Percentiles rank a stretch among this genome's conserved stretches.
Evolutionary conservation across 1,140 invertebrate species (phyloP).

Genomic region (Drosophila trapezifrons): DNA sequence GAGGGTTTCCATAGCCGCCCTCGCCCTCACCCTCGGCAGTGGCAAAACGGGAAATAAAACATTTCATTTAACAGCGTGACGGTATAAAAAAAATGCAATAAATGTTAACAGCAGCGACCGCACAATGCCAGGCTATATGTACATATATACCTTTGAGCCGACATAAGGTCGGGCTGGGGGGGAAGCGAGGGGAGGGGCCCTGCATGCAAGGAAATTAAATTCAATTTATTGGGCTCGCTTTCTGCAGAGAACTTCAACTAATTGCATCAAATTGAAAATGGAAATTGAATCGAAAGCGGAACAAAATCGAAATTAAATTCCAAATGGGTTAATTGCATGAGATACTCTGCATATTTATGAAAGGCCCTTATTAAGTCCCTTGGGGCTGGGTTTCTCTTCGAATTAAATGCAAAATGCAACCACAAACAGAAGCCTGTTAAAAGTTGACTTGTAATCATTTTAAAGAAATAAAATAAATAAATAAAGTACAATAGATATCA

Average conservation of each 20-base stretch:
- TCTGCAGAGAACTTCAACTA: constrained; percentile 40
- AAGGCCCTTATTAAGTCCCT: background rate
- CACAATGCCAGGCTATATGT: constrained; percentile 36
- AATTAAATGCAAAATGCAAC: no score
- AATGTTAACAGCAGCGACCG: constrained; percentile 45
- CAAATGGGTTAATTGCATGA: constrained; percentile 36
- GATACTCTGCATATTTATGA: constrained; percentile 35
- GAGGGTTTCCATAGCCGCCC: constrained; percentile 9
- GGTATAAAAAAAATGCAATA: constrained; percentile 46
- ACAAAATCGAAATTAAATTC: constrained; percentile 31
- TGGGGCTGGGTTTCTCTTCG: background rate
- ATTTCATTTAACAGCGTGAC: constrained; percentile 49
- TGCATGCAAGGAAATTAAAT: constrained; percentile 40
- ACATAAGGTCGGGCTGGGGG: background rate
- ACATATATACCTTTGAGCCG: constrained; percentile 23
- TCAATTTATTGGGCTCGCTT: constrained; percentile 51
- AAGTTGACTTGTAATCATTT: no score
- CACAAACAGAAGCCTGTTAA: no score
- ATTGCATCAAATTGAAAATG: constrained; percentile 54
- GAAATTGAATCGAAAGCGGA: constrained; percentile 49
- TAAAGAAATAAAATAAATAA: background rate
- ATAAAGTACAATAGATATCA: background rate
- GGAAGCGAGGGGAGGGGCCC: background rate
- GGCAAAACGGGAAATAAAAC: constrained; percentile 45
- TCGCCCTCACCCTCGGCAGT: background rate